Conservation (phyloP, 2,888 invertebrate species). For the Platynereis dumerilii region DNA sequence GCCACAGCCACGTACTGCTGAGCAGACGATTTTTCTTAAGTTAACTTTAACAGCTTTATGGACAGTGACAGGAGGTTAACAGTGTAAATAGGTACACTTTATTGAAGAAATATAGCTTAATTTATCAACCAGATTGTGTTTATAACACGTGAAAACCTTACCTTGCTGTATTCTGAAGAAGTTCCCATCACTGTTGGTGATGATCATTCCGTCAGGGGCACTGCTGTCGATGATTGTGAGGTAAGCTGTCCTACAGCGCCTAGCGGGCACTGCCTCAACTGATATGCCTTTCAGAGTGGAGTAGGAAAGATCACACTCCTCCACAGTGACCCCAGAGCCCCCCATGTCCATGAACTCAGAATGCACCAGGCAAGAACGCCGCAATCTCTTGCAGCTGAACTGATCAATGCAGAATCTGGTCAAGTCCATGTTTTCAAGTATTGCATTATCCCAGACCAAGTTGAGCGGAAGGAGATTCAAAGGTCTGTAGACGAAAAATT, state of each 20-base stretch:
- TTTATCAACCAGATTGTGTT: too few relatives aligned
- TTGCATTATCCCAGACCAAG: conserved; percentile 11
- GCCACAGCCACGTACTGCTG: too few relatives aligned
- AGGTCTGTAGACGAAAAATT: conserved; percentile 16
- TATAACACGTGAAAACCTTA: too few relatives aligned
- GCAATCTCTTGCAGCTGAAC: conserved; percentile 13
- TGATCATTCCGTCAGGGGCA: conserved; percentile 8
- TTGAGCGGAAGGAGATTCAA: conserved; percentile 2
- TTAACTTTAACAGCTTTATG: too few relatives aligned
- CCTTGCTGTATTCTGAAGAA: conserved; percentile 4
- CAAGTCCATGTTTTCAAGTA: conserved; percentile 24
- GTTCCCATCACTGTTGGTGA: conserved; percentile 10
- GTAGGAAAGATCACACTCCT: conserved; percentile 23
- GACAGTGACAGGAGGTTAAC: too few relatives aligned
- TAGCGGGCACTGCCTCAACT: not conserved
- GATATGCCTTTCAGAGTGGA: not conserved
- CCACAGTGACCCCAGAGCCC: conserved; percentile 2
- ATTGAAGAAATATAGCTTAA: too few relatives aligned
- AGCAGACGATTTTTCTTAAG: too few relatives aligned
- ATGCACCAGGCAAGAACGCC: conserved; percentile 11
- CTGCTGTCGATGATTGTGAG: conserved; percentile 2
- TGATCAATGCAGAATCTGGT: conserved; percentile 13
- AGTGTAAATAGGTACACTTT: too few relatives aligned
- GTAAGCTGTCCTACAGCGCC: conserved; percentile 4
- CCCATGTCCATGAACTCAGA: conserved; percentile 10